Conservation (phyloP, 2,888 invertebrate genomes). For the Monoplex corrugatus region DNA sequence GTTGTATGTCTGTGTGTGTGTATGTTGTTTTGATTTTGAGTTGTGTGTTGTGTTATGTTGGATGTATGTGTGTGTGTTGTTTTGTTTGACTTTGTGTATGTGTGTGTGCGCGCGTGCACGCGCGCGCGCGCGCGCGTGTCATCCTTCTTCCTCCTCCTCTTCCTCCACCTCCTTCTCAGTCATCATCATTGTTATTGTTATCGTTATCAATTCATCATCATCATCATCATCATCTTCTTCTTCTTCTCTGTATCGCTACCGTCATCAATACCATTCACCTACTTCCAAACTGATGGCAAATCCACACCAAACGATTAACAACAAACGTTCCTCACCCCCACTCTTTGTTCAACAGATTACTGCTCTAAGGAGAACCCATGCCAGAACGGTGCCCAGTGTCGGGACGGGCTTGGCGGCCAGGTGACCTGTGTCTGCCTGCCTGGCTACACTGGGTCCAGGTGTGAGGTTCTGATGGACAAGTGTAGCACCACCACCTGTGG, state of each 20-base stretch:
- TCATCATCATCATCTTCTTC: background rate
- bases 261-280: background rate
- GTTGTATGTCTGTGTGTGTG: slow-evolving; percentile 23
- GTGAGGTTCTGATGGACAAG: slow-evolving; percentile 59
- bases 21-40: background rate
- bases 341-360: slow-evolving; percentile 63
- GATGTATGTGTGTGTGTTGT: background rate
- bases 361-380: slow-evolving; percentile 81
- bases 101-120: background rate
- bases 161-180: background rate
- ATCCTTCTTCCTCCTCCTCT: background rate
- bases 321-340: background rate
- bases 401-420: slow-evolving; percentile 33
- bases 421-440: slow-evolving; percentile 61
- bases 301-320: background rate
- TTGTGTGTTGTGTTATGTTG: background rate
- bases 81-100: background rate
- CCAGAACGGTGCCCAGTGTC: slow-evolving; percentile 82
- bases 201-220: background rate
- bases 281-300: background rate
- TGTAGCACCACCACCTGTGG: slow-evolving; percentile 46
- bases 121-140: background rate
- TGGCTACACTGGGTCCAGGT: slow-evolving; percentile 63
- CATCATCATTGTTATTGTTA: background rate
- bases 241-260: background rate